Base-by-base conservation (phyloP, 2,888 invertebrate species). In the Phyllotreta cruciferae region DNA sequence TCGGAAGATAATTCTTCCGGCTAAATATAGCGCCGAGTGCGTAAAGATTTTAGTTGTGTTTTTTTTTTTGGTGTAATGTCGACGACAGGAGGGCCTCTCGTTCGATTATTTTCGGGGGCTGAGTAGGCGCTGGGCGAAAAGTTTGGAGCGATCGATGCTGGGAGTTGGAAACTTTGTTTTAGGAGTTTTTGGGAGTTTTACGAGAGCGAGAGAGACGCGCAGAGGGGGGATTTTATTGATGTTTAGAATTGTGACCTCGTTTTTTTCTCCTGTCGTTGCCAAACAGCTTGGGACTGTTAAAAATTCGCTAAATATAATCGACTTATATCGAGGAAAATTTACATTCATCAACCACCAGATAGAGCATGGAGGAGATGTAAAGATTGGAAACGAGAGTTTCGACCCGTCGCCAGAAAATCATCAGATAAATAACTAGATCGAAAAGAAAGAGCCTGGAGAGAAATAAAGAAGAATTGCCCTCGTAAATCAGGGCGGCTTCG, bases 391-490 rank as follows among this genome's bases (percentile, higher is more conserved):
- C 44, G 52, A 39, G 52, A 58, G 56, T 58, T 24, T 24, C 44
- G 53, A 55, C 56, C 75, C 74, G 66, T 68, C 65, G 63, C 65
- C 54, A 66, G 66, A 56, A 63, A 66, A 73, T 71, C 76, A 77
- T 78, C 73, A 73, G 78, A 79, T 79, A 79, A 80, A 79, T 78
- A 78, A 78, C 75, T 76, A 74, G 73, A 78, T 76, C 72, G 75
- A 76, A 71, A 71, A 62, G 63, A 66, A 60, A 47, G 64, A 63
- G 66, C 62, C 66, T 74, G 76, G 79, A 81, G 80, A 80, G 80
- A 81, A 80, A 81, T 81, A 81, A 81, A 81, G 80, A 81, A 76
- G 80, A 80, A 81, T 81, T 81, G 80, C 76, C 74, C 74, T 79
- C 77, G 81, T 81, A 81, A 81, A 81, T 81, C 81, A 81, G 79